Evolutionary conservation across 2,888 invertebrate species (phyloP), one percentile per base, ranked within the genome.

Genomic region (Pachycephus smyrnensis): DNA sequence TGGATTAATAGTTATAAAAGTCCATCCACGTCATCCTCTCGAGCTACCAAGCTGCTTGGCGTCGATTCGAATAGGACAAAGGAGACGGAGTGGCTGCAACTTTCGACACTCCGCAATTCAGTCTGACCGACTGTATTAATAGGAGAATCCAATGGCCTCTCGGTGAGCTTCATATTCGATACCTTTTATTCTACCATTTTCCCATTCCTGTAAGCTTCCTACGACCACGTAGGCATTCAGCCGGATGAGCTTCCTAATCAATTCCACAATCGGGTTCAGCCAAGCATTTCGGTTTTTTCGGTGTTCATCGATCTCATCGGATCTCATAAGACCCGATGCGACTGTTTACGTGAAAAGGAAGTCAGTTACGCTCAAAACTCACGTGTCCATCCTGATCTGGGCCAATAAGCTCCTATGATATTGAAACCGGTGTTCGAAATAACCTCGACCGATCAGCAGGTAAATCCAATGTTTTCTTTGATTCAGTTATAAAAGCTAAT

Each of bases 321-420:
- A 23, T 55, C 55, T 55, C 55, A 9, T 55, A 55, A 55, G 71
- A 71, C 12, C 31, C 32, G 32, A 15, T 15, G 12, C 12, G 71
- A 71, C 30, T 71, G 71, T 71, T 71, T 71, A 71, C 11, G 71
- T 6, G 78, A 73, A 40, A 83, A 82, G 81, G 84, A 77, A 83
- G 84, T 84, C 84, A 84, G 84, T 84, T 86, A 78, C 82, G 83
- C 83, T 87, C 80, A 79, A 77, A 76, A 75, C 82, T 87, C 85
- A 86, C 84, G 82, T 84, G 86, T 83, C 69, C 75, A 75, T 77
- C 78, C 76, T 80, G 83, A 88, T 88, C 84, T 87, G 84, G 88
- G 86, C 88, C 86, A 88, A 87, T 88, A 85, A 84, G 84, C 83
- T 84, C 84, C 82, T 85, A 82, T 82, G 74, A n/a, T n/a, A 74